These are phyloP conservation scores for Cyclina sinensis DNA, from an alignment of 1,140 invertebrate species.

Conservation along the genomic window DNA sequence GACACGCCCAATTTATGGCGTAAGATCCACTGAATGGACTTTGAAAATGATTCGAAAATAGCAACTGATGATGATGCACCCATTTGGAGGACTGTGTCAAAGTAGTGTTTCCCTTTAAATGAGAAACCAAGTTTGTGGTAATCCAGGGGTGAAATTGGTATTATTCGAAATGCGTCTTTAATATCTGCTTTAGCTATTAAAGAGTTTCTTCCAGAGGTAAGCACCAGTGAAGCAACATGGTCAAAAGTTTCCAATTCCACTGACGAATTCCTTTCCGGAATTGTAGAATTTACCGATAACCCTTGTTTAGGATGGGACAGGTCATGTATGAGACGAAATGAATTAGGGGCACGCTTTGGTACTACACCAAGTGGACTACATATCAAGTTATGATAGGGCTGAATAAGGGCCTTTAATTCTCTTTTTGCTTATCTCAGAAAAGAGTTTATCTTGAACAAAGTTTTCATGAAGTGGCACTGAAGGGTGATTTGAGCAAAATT, in stretches of 20 bases:
- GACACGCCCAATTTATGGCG: background rate
- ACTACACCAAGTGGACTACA: conserved; percentile 6
- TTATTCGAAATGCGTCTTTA: conserved; percentile 22
- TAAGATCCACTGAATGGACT: background rate
- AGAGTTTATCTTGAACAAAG: background rate
- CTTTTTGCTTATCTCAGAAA: background rate
- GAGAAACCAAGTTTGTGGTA: conserved; percentile 55
- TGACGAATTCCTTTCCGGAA: background rate
- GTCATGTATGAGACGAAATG: conserved; percentile 23
- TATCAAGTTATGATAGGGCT: background rate
- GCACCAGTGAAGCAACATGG: background rate
- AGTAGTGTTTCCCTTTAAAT: conserved; percentile 24
- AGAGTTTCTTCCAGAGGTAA: background rate
- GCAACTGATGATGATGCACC: background rate
- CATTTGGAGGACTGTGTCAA: conserved; percentile 19
- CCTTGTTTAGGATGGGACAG: background rate
- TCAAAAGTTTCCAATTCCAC: conserved; percentile 32
- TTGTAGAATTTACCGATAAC: background rate
- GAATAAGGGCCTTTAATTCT: background rate
- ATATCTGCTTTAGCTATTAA: conserved; percentile 41
- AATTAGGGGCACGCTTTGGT: background rate
- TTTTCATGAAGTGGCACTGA: background rate
- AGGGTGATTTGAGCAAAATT: background rate
- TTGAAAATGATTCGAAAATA: background rate
- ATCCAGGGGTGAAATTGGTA: conserved; percentile 35